Evolutionary conservation across 64 coral and sea anemone species (phyloP), one percentile per base, ranked within the genome.

Genomic region (Acropora tenuis): DNA sequence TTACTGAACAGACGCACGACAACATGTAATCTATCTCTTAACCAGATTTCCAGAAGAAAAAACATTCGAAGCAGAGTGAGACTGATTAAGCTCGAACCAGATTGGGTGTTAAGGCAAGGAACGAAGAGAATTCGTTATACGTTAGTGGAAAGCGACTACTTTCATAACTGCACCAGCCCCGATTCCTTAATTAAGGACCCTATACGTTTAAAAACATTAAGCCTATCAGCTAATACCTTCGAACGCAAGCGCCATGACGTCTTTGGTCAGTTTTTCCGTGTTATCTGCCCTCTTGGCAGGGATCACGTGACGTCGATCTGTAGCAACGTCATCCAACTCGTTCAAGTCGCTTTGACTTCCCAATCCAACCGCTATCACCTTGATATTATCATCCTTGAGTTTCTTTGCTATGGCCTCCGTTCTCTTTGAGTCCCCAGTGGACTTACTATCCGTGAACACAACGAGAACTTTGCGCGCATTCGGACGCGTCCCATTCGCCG

Each of bases 401-500:
- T 63, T 15, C 47, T 85, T 94, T 5, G 92, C 92, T 78, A 88
- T 66, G 18, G 4, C 18, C 43, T 78, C 55, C 0, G 93, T 79
- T 13, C 50, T 85, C 43, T 87, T 76, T 11, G 41, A 83, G 8
- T 75, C 69, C 10, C 91, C 80, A 1, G 85, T 93, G 1, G 92
- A 97, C 47, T 52, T 63, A 18, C 59, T 83, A 61, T 97, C 95
- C 8, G 95, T 97, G 8, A 97, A 82, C 2, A 97, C 92, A 15
- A 97, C 92, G 0, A 97, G 83, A 30, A 97, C 83, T 50, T 94
- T 97, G 12, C 72, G 84, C 40, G 89, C 95, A 68, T 77, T 45
- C 16, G 57, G 72, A 66, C 89, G 89, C 12, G 69, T 67, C 60
- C 79, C 95, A 57, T 68, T 12, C 13, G 82, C 68, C 45, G 76